Percentiles rank a stretch among this genome's conserved stretches.
phyloP scores from a whole-genome alignment of 1,140 invertebrate species.

The Drosophila navojoa region DNA sequence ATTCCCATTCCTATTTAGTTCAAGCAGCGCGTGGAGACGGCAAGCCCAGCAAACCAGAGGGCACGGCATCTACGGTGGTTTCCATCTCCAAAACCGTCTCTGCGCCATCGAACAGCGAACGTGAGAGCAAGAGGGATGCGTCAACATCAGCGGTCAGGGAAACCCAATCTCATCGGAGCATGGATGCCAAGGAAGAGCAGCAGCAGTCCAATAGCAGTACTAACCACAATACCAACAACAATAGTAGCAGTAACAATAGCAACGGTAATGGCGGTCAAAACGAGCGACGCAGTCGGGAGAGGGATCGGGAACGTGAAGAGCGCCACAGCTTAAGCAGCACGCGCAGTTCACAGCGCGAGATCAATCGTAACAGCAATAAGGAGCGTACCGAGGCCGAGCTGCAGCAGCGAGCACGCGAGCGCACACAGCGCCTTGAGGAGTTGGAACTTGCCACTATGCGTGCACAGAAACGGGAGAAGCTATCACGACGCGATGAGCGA shows the following conservation, averaged over 20 bases:
- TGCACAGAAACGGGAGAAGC: slow-evolving; percentile 55
- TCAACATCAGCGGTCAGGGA: slow-evolving; percentile 28
- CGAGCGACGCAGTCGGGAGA: slow-evolving; percentile 51
- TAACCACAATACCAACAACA: slow-evolving; percentile 23
- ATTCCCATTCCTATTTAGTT: slow-evolving; percentile 1
- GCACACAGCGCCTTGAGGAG: slow-evolving; percentile 58
- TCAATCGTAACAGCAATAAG: slow-evolving; percentile 38
- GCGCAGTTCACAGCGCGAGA: slow-evolving; percentile 55
- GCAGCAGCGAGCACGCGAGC: slow-evolving; percentile 58
- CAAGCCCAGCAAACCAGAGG: slow-evolving; percentile 40
- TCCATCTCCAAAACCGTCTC: slow-evolving; percentile 19
- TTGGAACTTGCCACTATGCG: slow-evolving; percentile 41
- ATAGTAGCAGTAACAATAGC: slow-evolving; percentile 30
- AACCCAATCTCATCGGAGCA: slow-evolving; percentile 42
- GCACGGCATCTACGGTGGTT: slow-evolving; percentile 9
- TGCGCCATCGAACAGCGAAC: slow-evolving; percentile 37
- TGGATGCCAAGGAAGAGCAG: slow-evolving; percentile 39
- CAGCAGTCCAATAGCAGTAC: slow-evolving; percentile 21
- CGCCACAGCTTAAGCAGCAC: slow-evolving; percentile 46
- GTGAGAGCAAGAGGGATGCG: slow-evolving; percentile 53
- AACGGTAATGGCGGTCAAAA: slow-evolving; percentile 51
- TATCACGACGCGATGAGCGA: slow-evolving; percentile 61
- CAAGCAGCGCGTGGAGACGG: slow-evolving; percentile 35
- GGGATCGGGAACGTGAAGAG: slow-evolving; percentile 53
- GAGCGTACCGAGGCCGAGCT: slow-evolving; percentile 56